These are phyloP conservation scores for Grantiella picta DNA, from an alignment of 2,113 vertebrate species.

Conservation along the genomic window DNA sequence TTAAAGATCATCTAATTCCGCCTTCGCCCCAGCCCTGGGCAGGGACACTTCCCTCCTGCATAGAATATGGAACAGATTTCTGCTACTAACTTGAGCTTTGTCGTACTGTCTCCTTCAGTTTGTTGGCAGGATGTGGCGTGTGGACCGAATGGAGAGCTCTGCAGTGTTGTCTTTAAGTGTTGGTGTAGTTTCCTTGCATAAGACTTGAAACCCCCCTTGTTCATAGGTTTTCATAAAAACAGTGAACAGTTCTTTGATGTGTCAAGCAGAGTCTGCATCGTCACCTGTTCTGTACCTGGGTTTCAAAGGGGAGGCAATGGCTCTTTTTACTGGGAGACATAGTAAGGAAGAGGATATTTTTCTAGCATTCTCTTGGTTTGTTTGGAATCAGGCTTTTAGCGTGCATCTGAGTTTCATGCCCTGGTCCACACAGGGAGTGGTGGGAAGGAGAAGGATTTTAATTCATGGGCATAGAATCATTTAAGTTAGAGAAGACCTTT, in stretches of 20 bases:
- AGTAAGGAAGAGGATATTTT: not conserved
- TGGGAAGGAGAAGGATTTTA: not conserved
- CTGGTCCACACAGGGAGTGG: fast-evolving
- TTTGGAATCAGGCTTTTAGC: not conserved
- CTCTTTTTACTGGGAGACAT: fast-evolving
- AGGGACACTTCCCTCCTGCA: too few relatives aligned
- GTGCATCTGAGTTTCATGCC: not conserved
- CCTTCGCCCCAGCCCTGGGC: too few relatives aligned
- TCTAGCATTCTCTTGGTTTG: not conserved
- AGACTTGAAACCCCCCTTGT: slow-evolving; percentile 70
- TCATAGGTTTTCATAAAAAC: slow-evolving; percentile 72
- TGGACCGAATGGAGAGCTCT: slow-evolving; percentile 81
- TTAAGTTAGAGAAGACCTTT: not conserved
- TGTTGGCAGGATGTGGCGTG: slow-evolving; percentile 81
- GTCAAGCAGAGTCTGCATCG: slow-evolving; percentile 78
- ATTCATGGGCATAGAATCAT: fast-evolving
- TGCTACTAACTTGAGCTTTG: slow-evolving; percentile 63
- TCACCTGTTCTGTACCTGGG: slow-evolving; percentile 77
- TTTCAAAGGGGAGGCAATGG: not conserved
- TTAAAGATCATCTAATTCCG: not conserved
- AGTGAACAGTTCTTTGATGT: slow-evolving; percentile 70
- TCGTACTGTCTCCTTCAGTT: slow-evolving; percentile 60
- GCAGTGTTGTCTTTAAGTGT: slow-evolving; percentile 77
- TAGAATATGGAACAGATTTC: not conserved
- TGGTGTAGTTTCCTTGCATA: slow-evolving; percentile 79